Percentiles rank a stretch among this genome's conserved stretches.
These are phyloP conservation scores for Pungitius pungitius DNA, from an alignment of 2,113 vertebrate genomes.

Conservation along the genomic window DNA sequence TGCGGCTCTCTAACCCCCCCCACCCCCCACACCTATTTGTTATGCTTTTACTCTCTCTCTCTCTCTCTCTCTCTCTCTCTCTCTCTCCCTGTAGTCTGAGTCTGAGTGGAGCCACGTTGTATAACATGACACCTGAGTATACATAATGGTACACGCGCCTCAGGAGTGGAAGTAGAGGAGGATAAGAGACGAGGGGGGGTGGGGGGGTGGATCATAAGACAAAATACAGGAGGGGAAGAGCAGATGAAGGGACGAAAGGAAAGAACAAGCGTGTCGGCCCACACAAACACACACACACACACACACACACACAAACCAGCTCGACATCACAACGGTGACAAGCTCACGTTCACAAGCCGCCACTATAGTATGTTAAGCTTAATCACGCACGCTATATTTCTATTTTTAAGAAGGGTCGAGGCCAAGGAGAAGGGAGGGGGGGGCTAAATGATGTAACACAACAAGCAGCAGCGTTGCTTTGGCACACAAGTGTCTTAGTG, in stretches of 20 bases:
- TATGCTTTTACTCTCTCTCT: slow-evolving; percentile 2
- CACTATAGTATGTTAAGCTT: slow-evolving; percentile 42
- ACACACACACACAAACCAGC: slow-evolving; percentile 30
- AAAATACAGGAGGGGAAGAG: slow-evolving; percentile 39
- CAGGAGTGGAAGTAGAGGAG: slow-evolving; percentile 32
- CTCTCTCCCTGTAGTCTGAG: slow-evolving; percentile 13
- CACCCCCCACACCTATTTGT: slow-evolving; percentile 29
- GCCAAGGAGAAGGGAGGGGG: slow-evolving; percentile 28
- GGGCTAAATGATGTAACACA: not conserved
- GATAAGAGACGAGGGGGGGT: slow-evolving; percentile 20
- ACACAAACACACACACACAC: too few relatives aligned
- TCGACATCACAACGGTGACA: slow-evolving; percentile 21
- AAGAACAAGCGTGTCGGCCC: slow-evolving; percentile 11
- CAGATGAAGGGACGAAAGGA: slow-evolving; percentile 33
- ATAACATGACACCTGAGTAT: slow-evolving; percentile 55
- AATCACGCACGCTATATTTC: slow-evolving; percentile 49
- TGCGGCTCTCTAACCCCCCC: slow-evolving; percentile 21
- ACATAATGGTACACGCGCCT: slow-evolving; percentile 40
- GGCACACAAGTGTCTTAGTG: not conserved
- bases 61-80: not conserved
- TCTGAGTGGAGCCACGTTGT: slow-evolving; percentile 22
- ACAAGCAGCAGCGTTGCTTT: not conserved
- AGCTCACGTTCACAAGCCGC: slow-evolving; percentile 2
- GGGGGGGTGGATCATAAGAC: slow-evolving; percentile 13
- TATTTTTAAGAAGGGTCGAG: slow-evolving; percentile 44